These are phyloP conservation scores for Ochropacha duplaris DNA, from an alignment of 2,888 invertebrate species.

Conservation along the genomic window DNA sequence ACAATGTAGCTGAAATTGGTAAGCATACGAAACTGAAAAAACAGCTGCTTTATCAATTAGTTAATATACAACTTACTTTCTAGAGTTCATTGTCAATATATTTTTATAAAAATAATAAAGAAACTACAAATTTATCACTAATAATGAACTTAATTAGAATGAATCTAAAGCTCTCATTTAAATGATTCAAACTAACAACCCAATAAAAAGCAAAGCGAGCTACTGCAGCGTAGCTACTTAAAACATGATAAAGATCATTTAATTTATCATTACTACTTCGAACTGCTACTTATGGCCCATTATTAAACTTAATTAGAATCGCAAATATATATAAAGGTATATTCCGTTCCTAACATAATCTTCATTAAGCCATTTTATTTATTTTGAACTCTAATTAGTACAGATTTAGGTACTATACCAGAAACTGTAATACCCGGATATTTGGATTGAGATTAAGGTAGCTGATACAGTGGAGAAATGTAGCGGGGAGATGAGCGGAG, in stretches of 20 bases:
- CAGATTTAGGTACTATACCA: neutral
- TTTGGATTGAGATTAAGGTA: neutral
- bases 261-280: neutral
- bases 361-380: slow-evolving; percentile 21
- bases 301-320: neutral
- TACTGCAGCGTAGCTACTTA: neutral
- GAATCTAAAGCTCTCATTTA: neutral
- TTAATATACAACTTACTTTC: no score
- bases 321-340: neutral
- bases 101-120: no score
- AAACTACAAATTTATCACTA: neutral
- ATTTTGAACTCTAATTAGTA: slow-evolving; percentile 18
- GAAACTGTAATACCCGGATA: neutral
- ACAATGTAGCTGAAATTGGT: no score
- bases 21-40: no score
- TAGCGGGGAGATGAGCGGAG: neutral
- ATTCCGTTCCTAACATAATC: slow-evolving; percentile 14
- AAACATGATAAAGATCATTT: neutral
- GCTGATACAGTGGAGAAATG: neutral
- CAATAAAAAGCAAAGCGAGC: neutral
- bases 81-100: no score
- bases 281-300: neutral
- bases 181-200: neutral
- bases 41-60: no score
- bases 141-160: neutral